Evolutionary conservation across 2,888 invertebrate genomes (phyloP).

Genomic region (Nyleta sp.): DNA sequence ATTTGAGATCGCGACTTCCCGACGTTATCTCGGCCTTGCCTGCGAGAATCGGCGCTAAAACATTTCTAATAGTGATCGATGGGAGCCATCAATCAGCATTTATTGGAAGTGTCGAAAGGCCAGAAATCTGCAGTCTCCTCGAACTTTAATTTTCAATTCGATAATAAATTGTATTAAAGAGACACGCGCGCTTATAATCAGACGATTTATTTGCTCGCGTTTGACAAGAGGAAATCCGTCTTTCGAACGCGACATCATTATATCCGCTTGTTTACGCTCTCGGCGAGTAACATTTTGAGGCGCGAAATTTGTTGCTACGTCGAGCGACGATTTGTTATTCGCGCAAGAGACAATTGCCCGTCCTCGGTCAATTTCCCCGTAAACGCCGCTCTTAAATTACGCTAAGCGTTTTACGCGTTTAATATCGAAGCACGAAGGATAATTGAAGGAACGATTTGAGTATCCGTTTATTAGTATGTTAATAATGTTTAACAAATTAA

Average conservation of each 20-base stretch:
- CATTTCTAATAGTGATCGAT: conserved; percentile 51
- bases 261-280: no score
- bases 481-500: no score
- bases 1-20: conserved; percentile 19
- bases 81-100: conserved; percentile 40
- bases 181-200: neutral
- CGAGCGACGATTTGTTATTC: no score
- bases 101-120: conserved; percentile 47
- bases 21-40: neutral
- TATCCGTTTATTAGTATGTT: neutral
- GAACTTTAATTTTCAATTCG: conserved; percentile 17
- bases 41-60: conserved; percentile 8
- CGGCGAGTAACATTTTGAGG: no score
- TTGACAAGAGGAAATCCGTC: neutral
- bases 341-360: no score
- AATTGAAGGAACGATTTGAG: conserved; percentile 7
- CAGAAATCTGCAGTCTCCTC: conserved; percentile 20
- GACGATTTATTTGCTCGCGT: conserved; percentile 3
- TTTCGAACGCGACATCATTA: no score
- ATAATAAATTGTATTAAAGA: conserved; percentile 28
- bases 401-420: conserved; percentile 23
- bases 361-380: no score
- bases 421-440: conserved; percentile 18
- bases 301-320: no score
- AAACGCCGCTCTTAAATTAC: conserved; percentile 34